phyloP scores from a whole-genome alignment of 2,113 vertebrate species.

The Monarcha castaneiventris region DNA sequence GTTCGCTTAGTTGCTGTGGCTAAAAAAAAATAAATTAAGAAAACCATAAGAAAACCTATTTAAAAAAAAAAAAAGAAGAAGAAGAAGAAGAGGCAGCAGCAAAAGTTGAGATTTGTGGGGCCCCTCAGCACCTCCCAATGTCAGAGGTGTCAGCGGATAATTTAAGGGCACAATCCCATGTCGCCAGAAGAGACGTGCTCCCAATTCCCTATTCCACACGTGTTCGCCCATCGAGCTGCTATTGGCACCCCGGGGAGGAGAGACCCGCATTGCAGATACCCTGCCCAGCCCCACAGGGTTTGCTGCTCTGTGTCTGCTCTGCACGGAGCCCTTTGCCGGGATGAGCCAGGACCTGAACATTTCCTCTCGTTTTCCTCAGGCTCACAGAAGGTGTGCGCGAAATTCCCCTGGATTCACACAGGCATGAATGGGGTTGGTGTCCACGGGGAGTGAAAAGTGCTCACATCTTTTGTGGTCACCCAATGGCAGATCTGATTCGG shows the following conservation, averaged over 20 bases:
- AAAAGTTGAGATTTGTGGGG: slow-evolving; percentile 56
- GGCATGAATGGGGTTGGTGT: fast-evolving
- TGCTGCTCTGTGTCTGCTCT: not conserved
- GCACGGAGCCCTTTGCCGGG: fast-evolving
- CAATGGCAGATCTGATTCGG: fast-evolving
- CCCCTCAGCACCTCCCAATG: slow-evolving; percentile 54
- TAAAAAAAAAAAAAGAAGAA: not conserved
- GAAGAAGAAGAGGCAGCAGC: not conserved
- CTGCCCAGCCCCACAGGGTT: not conserved
- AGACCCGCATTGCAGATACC: slow-evolving; percentile 43
- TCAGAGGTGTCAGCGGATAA: slow-evolving; percentile 58
- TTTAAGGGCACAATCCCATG: not conserved
- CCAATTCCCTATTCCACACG: not conserved
- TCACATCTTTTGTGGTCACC: fast-evolving
- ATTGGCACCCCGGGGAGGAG: not conserved
- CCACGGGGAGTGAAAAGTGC: not conserved
- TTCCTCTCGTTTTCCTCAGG: fast-evolving
- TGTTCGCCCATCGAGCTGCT: not conserved
- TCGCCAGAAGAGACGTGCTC: not conserved
- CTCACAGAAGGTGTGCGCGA: fast-evolving
- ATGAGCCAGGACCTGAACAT: fast-evolving
- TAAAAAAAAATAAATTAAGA: slow-evolving; percentile 70
- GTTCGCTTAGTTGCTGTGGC: slow-evolving; percentile 72
- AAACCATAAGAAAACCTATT: slow-evolving; percentile 64
- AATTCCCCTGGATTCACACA: fast-evolving